Conservation (phyloP, 2,797 vertebrate genomes). For the Centroberyx gerrardi region DNA sequence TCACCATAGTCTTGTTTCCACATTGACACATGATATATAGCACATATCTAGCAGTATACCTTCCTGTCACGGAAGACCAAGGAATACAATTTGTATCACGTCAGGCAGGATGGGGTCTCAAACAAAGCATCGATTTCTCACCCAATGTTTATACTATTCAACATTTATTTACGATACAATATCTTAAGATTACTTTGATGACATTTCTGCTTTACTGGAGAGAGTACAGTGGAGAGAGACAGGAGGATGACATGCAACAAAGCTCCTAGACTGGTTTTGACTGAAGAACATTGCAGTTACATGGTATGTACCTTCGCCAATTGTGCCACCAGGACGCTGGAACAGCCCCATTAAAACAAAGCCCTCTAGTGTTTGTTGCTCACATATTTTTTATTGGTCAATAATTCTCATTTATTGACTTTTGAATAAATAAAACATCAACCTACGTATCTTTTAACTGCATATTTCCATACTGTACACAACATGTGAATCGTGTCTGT, state of each 20-base stretch:
- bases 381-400: conserved; percentile 47
- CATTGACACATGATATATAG: conserved; percentile 38
- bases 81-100: conserved; percentile 6
- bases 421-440: conserved; percentile 42
- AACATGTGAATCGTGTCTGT: conserved; percentile 19
- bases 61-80: conserved; percentile 7
- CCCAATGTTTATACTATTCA: not conserved
- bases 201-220: not conserved
- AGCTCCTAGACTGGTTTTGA: too few relatives aligned
- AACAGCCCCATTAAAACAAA: conserved; percentile 26
- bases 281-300: too few relatives aligned
- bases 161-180: too few relatives aligned
- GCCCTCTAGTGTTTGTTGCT: conserved; percentile 24
- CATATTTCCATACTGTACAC: conserved; percentile 12
- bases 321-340: conserved; percentile 9
- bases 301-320: not conserved
- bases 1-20: conserved; percentile 29
- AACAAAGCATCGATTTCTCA: not conserved
- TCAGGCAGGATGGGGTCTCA: not conserved
- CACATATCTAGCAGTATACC: not conserved
- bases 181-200: not conserved
- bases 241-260: too few relatives aligned
- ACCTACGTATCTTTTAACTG: conserved; percentile 31
- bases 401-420: conserved; percentile 49
- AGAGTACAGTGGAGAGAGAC: not conserved